Base-by-base conservation (phyloP, 2,113 vertebrate genomes). In the Oryzias woworae region DNA sequence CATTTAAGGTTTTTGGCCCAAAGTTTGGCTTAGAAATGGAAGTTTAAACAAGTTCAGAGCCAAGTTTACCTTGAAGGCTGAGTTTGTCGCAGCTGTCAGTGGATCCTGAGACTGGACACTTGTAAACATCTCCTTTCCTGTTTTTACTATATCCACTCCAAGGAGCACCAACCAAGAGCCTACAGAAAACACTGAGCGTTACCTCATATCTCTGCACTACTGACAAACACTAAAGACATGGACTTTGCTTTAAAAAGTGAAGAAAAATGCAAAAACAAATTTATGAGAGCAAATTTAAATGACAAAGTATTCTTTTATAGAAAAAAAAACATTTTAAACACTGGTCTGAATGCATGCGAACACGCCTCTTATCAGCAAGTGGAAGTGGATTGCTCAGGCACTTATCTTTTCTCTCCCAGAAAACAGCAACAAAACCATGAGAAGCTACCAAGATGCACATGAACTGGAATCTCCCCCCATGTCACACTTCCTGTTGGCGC, bases 71-170 rank as follows among this genome's bases (percentile, higher is more conserved):
- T 90, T 95, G 90, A 20, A 98, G 78, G 60, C 94, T 90, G 69
- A 98, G 79, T 62, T 92, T 95, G 66, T 93, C 84, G 62, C 96
- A 98, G 3, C 53, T 89, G 43, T 67, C 83, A 64, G 54, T 78
- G 54, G 90, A 62, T 0, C 62, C 78, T 26, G 66, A 77, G 44
- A 96, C 70, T 17, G 88, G 92, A 87, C 96, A 98, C 17, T 90
- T 94, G 68, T 96, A 97, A 59, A 98, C 84, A 73, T 96, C 95
- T 50, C 96, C 96, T 81, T 91, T 95, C 81, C 91, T 93, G 81
- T 96, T 95, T 36, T 47, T n/a, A 0, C 82, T 90, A 86, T 88
- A 95, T 3, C 94, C 94, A 58, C 93, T 95, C 95, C 95, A 96
- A 0, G 96, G 96, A 56, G 95, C 94, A 4, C 94, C 91, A 62